These are phyloP conservation scores for Drosophila suboccidentalis DNA, from an alignment of 2,888 invertebrate genomes.

Conservation along the genomic window DNA sequence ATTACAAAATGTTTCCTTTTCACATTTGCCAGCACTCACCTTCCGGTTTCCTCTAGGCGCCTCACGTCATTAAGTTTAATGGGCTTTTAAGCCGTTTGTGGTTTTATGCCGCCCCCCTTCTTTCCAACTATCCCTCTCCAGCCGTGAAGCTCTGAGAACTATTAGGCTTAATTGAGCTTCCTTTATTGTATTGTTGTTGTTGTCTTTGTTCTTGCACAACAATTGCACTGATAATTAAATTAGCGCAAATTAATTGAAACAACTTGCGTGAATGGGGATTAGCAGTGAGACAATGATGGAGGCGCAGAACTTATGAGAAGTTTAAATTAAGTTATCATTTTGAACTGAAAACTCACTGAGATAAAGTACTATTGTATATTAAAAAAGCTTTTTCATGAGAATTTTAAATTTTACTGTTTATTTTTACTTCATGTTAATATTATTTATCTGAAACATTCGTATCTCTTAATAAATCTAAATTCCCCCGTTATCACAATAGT, in stretches of 20 bases:
- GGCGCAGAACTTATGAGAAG: not conserved
- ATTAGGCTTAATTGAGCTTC: conserved; percentile 62
- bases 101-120: conserved; percentile 25
- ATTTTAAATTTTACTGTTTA: not conserved
- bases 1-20: conserved; percentile 49
- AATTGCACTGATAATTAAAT: conserved; percentile 48
- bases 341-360: not conserved
- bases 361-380: not conserved
- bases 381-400: not conserved
- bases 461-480: no score
- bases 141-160: conserved; percentile 43
- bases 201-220: conserved; percentile 16
- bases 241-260: conserved; percentile 59
- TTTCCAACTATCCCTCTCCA: not conserved
- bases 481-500: no score
- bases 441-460: no score
- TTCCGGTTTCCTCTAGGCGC: conserved; percentile 18
- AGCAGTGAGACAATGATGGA: not conserved
- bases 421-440: no score
- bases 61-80: conserved; percentile 46
- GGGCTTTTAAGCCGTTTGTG: conserved; percentile 61
- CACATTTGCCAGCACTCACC: conserved; percentile 19
- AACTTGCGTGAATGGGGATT: conserved; percentile 7
- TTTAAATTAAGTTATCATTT: not conserved
- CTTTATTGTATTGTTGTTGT: conserved; percentile 28